phyloP scores from a whole-genome alignment of 2,888 invertebrate genomes.

The Willowsia nigromaculata region DNA sequence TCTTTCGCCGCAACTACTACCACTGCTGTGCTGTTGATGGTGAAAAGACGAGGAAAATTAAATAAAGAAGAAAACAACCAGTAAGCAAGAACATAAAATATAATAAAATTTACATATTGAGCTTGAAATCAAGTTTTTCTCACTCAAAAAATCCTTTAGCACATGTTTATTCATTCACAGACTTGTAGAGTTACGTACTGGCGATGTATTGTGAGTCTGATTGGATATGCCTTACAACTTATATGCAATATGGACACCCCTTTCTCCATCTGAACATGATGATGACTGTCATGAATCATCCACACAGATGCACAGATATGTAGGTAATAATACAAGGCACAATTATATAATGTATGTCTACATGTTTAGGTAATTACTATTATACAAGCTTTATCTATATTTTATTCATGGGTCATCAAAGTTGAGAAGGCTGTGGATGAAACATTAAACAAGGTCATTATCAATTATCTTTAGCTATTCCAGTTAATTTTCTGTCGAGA shows the following conservation, averaged over 20 bases:
- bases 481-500: constrained; percentile 59
- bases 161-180: constrained; percentile 41
- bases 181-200: neutral
- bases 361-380: constrained; percentile 27
- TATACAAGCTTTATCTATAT: constrained; percentile 31
- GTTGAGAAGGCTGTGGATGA: constrained; percentile 62
- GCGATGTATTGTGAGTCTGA: neutral
- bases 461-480: constrained; percentile 58
- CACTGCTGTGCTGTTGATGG: constrained; percentile 22
- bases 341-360: constrained; percentile 7
- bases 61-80: constrained; percentile 25
- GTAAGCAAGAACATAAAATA: constrained; percentile 62
- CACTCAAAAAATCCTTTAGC: constrained; percentile 60
- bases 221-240: neutral
- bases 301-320: constrained; percentile 1
- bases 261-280: neutral
- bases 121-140: constrained; percentile 68
- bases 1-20: neutral
- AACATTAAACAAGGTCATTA: constrained; percentile 70
- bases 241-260: neutral
- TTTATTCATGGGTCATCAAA: constrained; percentile 59
- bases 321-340: neutral
- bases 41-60: constrained; percentile 26
- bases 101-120: constrained; percentile 68
- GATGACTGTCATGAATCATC: constrained; percentile 34